Evolutionary conservation across 1,140 invertebrate species (phyloP).

Genomic region (Hypsibius dujardini): DNA sequence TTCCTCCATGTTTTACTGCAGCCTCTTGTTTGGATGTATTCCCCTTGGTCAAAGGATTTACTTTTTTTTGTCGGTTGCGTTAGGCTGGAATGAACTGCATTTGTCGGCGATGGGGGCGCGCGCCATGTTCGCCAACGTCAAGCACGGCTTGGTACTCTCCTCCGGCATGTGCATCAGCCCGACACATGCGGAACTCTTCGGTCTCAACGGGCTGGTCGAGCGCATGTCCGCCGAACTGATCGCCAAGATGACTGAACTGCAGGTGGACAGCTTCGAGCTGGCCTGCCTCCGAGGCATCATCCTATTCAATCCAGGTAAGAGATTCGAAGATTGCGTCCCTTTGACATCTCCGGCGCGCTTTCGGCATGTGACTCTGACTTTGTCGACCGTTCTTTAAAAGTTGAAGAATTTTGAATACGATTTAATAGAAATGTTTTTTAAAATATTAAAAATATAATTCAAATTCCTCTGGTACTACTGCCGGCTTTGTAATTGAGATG

Average conservation of each 20-base stretch:
- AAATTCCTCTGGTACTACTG: too few species aligned
- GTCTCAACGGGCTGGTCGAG: constrained; percentile 40
- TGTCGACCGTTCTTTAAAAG: too few species aligned
- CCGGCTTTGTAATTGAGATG: too few species aligned
- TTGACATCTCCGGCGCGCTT: too few species aligned
- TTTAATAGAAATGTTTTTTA: too few species aligned
- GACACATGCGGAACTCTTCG: constrained; percentile 27
- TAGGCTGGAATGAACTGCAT: constrained; percentile 81
- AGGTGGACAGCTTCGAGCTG: constrained; percentile 83
- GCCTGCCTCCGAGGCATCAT: constrained; percentile 85
- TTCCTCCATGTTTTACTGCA: not conserved
- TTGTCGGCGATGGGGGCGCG: constrained; percentile 85
- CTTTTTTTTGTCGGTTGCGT: constrained; percentile 19
- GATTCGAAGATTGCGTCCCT: too few species aligned
- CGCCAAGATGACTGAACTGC: constrained; percentile 86
- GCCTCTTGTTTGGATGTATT: not conserved
- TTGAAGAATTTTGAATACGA: too few species aligned
- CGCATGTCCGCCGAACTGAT: constrained; percentile 53
- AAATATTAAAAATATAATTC: too few species aligned
- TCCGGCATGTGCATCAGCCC: constrained; percentile 49
- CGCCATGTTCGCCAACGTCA: constrained; percentile 51
- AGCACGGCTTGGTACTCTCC: constrained; percentile 56
- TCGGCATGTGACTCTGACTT: too few species aligned
- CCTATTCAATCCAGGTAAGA: constrained; percentile 79
- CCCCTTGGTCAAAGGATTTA: constrained; percentile 3